Evolutionary conservation across 2,797 vertebrate species (phyloP), one percentile per base, ranked within the genome.

Genomic region (Enteromius fasciolatus): DNA sequence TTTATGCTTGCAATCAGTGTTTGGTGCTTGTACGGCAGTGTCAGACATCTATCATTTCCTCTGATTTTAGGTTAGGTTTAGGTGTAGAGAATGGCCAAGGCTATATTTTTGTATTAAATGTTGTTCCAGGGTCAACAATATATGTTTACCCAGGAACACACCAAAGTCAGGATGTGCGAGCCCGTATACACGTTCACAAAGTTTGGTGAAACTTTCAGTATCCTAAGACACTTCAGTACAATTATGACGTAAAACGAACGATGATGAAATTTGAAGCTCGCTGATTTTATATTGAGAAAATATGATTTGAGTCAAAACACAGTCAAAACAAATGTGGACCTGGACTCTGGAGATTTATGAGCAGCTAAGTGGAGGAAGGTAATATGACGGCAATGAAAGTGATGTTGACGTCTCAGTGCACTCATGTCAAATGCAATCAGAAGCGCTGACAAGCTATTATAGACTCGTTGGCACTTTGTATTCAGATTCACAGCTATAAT

Each of bases 391-490:
- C 48, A 73, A 54, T 64, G 46, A 20, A 67, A 72, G 72, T 64
- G 54, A 68, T 33, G 20, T 57, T 77, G 64, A 66, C 33, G 12
- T 78, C n/a, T 77, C 57, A 23, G 23, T 11, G 8, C 61, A 9
- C 69, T 67, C 69, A 10, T 76, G 64, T 77, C 44, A 57, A 72
- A 66, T 8, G 6, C 57, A 80, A 81, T 85, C 59, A 77, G 50
- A 74, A 50, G 15, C n/a, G 59, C 44, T 64, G 80, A 64, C 70
- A 75, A 41, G 78, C 78, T 46, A 61, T 80, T 80, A 80, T n/a
- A 72, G 39, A 80, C 18, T n/a, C 28, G 39, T 57, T 80, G 52
- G 39, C 52, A 48, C 52, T 80, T 61, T 80, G 78, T 61, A 46
- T 80, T 59, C 28, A 61, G 57, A 39, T 75, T 66, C 59, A 64